Base-by-base conservation (phyloP, 2,797 vertebrate species). In the Paratrypauchen microcephalus region DNA sequence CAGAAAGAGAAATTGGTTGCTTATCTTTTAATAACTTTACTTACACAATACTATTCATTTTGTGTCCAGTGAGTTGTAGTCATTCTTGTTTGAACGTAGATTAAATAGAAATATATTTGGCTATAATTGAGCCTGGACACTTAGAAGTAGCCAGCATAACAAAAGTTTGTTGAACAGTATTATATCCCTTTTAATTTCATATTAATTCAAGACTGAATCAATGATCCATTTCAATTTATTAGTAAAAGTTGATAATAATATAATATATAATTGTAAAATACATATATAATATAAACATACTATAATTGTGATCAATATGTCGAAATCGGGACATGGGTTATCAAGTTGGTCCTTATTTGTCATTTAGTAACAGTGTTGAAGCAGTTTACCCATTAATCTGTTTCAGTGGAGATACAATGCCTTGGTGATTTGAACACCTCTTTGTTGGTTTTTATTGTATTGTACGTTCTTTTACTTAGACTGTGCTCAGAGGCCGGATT, bases 1-100 rank as follows among this genome's bases (percentile, higher is more conserved):
- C 64, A 73, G 58, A 71, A 77, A 71, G 61, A 72, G 41, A 80
- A 76, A 77, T 79, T 65, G 59, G 32, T 78, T 74, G 56, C 75
- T 86, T 83, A 78, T 83, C 67, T 79, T 83, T 80, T 75, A 82
- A 76, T 84, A 71, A 75, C 78, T 83, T 82, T 66, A 65, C 30
- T 75, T 59, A 61, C 24, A 18, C 18, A 66, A 79, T 74, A 69
- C 68, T 54, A 54, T 66, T 2, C 70, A 48, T 50, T 65, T 45
- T 19, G 39, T 63, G 12, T 45, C 13, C 13, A 2, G 23, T 41
- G 36, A 63, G 39, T 15, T 15, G 21, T 7, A 41, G 32, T 3
- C 19, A 32, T 60, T 36, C 8, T 36, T 60, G 3, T 60, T 60
- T 32, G 26, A 28, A 59, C 9, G 18, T 19, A 36, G 58, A 36